Percentiles rank a stretch among this genome's conserved stretches.
phyloP scores from a whole-genome alignment of 2,113 vertebrate genomes.

The Solea senegalensis region DNA sequence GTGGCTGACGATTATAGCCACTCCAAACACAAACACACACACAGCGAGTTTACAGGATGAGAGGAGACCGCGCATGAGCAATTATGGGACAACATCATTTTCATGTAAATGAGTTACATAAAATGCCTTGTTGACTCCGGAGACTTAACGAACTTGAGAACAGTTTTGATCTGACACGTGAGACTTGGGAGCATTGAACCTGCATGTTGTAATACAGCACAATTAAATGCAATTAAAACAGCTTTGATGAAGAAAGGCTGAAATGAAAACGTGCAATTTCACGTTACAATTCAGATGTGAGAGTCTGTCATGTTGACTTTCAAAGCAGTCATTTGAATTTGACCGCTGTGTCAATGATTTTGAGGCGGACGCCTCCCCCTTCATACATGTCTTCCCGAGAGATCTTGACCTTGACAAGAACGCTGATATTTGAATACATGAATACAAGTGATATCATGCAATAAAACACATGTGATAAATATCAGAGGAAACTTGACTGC shows the following conservation, averaged over 20 bases:
- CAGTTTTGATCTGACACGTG: too few relatives aligned
- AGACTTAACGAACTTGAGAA: too few relatives aligned
- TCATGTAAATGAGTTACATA: constrained; percentile 1
- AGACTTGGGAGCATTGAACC: too few relatives aligned
- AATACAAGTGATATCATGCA: background rate
- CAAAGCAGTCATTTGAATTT: background rate
- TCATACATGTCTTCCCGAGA: too few relatives aligned
- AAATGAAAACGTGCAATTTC: background rate
- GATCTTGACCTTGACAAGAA: too few relatives aligned
- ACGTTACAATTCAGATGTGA: constrained; percentile 6
- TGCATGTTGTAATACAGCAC: too few relatives aligned
- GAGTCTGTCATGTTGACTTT: background rate
- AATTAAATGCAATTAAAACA: background rate
- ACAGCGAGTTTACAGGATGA: constrained; percentile 5
- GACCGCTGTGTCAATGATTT: background rate
- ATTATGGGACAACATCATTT: constrained; percentile 3
- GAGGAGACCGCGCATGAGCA: background rate
- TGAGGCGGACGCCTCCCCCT: too few relatives aligned
- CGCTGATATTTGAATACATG: too few relatives aligned
- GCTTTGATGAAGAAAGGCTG: background rate
- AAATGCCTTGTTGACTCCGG: too few relatives aligned
- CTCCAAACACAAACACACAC: background rate
- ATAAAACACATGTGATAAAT: too few relatives aligned
- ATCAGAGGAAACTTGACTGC: too few relatives aligned
- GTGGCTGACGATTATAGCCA: background rate